Evolutionary conservation across 35 echinoderm and acorn worm genomes (phyloP).

Genomic region (Apostichopus parvimensis): DNA sequence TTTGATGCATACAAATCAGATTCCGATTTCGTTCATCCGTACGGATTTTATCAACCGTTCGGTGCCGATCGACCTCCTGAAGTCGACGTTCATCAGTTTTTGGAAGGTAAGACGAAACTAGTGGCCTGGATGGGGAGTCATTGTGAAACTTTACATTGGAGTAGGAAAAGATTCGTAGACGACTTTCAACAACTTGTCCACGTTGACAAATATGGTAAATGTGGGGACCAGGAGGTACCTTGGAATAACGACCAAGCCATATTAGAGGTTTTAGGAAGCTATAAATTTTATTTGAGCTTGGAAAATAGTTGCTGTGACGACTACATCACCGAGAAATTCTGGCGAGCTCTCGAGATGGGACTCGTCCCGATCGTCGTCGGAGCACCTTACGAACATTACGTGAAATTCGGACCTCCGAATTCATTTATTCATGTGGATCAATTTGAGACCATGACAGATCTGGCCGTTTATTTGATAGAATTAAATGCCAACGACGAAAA

Average conservation of each 20-base stretch:
- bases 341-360: slow-evolving; percentile 19
- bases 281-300: slow-evolving; percentile 62
- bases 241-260: slow-evolving; percentile 32
- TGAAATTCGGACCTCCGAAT: slow-evolving; percentile 37
- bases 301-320: slow-evolving; percentile 70
- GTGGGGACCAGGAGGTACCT: slow-evolving; percentile 38
- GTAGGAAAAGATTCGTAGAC: slow-evolving; percentile 52
- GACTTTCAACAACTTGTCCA: slow-evolving; percentile 43
- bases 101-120: slow-evolving; percentile 22
- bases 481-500: slow-evolving; percentile 42
- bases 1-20: slow-evolving; percentile 48
- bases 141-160: slow-evolving; percentile 62
- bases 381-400: slow-evolving; percentile 33
- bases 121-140: slow-evolving; percentile 62
- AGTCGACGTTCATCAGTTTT: background rate
- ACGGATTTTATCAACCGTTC: slow-evolving; percentile 28
- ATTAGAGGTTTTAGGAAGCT: slow-evolving; percentile 19
- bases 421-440: slow-evolving; percentile 44
- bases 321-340: slow-evolving; percentile 77
- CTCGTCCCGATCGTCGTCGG: slow-evolving; percentile 46
- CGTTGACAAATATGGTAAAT: slow-evolving; percentile 65
- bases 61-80: background rate
- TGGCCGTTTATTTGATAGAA: slow-evolving; percentile 33
- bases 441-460: slow-evolving; percentile 18
- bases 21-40: slow-evolving; percentile 39